Base-by-base conservation (phyloP, 1,140 invertebrate genomes). In the Atta colombica region DNA sequence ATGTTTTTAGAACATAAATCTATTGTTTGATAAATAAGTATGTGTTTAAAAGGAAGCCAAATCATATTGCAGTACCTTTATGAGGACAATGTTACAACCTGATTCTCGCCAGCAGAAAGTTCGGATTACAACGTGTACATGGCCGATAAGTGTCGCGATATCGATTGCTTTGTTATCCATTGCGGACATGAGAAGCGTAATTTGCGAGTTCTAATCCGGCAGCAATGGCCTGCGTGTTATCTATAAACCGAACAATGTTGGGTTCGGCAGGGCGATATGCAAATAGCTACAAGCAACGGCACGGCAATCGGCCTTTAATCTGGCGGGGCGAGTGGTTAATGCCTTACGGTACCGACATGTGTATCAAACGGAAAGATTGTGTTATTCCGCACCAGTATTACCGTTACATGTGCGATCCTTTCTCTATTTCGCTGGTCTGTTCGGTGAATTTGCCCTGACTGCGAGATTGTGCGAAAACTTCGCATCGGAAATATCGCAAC, bases 231-330 rank as follows among this genome's bases (percentile, higher is more conserved):
- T 12, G 7, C 10, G 60, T 39, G 21, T 77, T 77, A 63, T 35
- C 74, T 63, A 16, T 5, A 8, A 61, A 66, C 16, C 78, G 66
- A 82, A 89, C 77, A 87, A 88, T 77, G 71, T 82, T 58, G 71
- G 8, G 45, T 69, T 65, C 18, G 77, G 66, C 72, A 63, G 71
- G 78, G 86, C 77, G 90, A 90, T 91, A 92, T 91, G 90, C 89
- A 91, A 92, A 92, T 89, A 85, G 72, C 81, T 77, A 74, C 85
- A 77, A 74, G 65, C 65, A 66, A 55, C 65, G 68, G 18, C 35
- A 80, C 51, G 55, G 31, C 61, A 77, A 90, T 90, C 87, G 77
- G 55, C 61, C 75, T 88, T 71, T 86, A 72, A 89, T 89, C 87
- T 85, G 28, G 21, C 45, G 77, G 63, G n/a, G 55, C 63, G 61